phyloP scores from a whole-genome alignment of 2,113 vertebrate species.

The Lepus timidus region DNA sequence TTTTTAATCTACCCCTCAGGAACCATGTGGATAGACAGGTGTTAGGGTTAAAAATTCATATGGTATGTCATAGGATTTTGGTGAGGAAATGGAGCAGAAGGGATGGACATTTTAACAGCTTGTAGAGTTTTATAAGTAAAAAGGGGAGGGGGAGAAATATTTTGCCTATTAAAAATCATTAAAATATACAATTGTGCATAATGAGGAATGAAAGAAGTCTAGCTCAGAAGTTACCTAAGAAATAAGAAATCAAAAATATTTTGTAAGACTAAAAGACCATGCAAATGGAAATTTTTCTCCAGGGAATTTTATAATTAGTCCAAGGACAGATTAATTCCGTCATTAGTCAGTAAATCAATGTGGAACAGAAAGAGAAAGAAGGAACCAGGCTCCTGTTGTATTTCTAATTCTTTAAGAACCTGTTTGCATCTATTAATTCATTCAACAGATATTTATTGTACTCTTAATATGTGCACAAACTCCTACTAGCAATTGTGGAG shows the following conservation, averaged over 20 bases:
- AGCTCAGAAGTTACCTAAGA: conserved; percentile 64
- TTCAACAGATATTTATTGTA: conserved; percentile 19
- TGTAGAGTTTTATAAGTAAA: conserved; percentile 70
- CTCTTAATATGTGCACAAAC: neutral
- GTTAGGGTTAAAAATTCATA: conserved; percentile 83
- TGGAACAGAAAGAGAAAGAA: conserved; percentile 6
- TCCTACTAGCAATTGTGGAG: neutral
- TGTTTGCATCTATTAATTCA: conserved; percentile 29
- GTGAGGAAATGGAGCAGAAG: conserved; percentile 83
- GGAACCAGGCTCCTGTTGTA: neutral
- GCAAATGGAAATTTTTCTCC: conserved; percentile 3
- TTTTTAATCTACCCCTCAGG: conserved; percentile 69
- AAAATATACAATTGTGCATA: conserved; percentile 44
- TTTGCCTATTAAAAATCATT: conserved; percentile 68
- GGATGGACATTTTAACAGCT: conserved; percentile 74
- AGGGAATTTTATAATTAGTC: conserved; percentile 58
- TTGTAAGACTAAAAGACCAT: conserved; percentile 10
- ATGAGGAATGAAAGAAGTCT: neutral
- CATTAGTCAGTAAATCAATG: conserved; percentile 68
- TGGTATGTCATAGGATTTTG: conserved; percentile 79
- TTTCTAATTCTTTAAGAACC: conserved; percentile 50
- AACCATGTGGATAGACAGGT: conserved; percentile 79
- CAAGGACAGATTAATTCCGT: conserved; percentile 57
- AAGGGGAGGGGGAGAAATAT: conserved; percentile 57
- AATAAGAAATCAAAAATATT: conserved; percentile 33